These are phyloP conservation scores for Leptopterna dolabrata DNA, from an alignment of 2,888 invertebrate species.

Conservation along the genomic window DNA sequence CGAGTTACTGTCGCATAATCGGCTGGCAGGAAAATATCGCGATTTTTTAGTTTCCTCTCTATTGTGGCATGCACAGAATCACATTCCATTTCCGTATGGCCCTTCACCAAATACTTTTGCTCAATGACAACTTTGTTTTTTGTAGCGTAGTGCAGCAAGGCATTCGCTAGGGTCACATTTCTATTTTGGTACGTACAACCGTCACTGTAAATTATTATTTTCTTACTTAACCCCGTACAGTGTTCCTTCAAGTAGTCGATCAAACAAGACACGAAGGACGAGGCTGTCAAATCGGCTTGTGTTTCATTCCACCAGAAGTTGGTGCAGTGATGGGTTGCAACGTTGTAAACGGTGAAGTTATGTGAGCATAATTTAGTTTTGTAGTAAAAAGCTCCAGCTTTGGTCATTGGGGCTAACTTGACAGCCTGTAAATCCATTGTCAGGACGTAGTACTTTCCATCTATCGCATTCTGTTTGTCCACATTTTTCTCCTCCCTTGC, in stretches of 20 bases:
- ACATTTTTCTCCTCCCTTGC: conserved; percentile 24
- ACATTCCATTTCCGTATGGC: conserved; percentile 16
- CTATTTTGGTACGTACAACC: conserved; percentile 28
- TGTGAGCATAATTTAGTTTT: neutral
- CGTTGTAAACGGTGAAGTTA: conserved; percentile 18
- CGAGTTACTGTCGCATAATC: conserved; percentile 41
- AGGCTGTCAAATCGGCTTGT: neutral
- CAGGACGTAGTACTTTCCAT: neutral
- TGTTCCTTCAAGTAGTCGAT: conserved; percentile 9
- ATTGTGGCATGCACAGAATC: conserved; percentile 36
- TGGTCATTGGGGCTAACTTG: neutral
- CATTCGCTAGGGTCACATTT: conserved; percentile 8
- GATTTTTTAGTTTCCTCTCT: too few species aligned
- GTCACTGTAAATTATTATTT: conserved; percentile 12
- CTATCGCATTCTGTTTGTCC: conserved; percentile 21
- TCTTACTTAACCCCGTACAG: neutral
- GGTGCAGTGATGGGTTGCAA: neutral
- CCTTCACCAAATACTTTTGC: conserved; percentile 14
- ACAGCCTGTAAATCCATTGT: neutral
- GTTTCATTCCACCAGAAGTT: neutral
- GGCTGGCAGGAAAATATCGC: neutral
- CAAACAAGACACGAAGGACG: conserved; percentile 10
- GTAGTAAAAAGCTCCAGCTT: neutral
- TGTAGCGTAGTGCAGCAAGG: neutral
- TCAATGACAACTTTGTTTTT: neutral